Evolutionary conservation across 2,113 vertebrate genomes (phyloP).

Genomic region (Callorhinus ursinus): DNA sequence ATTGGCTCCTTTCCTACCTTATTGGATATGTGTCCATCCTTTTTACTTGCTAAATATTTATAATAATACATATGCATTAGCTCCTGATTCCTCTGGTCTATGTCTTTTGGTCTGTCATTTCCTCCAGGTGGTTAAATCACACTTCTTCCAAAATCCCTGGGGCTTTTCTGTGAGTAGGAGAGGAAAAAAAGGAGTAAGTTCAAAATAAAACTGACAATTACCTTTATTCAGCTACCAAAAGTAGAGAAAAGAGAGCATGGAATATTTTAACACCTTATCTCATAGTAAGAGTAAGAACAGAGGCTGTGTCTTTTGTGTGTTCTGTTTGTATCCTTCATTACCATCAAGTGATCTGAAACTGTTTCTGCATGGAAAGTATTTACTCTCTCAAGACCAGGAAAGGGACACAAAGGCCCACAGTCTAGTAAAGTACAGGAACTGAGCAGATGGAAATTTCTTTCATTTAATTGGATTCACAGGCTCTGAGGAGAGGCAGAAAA

Average conservation of each 20-base stretch:
- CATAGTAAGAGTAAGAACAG: neutral
- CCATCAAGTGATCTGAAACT: neutral
- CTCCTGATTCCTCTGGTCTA: neutral
- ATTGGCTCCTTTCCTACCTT: neutral
- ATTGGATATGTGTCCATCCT: neutral
- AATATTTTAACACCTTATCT: neutral
- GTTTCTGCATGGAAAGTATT: neutral
- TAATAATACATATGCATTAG: neutral
- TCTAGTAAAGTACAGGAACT: neutral
- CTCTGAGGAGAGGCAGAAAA: slow-evolving; percentile 6
- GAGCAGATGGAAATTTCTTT: slow-evolving; percentile 51
- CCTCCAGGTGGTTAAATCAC: neutral
- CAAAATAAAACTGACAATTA: neutral
- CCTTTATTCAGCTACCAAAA: neutral
- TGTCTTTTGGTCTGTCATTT: neutral
- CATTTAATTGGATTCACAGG: slow-evolving; percentile 45
- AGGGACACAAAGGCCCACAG: neutral
- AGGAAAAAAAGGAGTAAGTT: neutral
- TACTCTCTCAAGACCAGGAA: neutral
- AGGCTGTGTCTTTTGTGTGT: neutral
- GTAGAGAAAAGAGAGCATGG: neutral
- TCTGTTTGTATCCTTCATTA: neutral
- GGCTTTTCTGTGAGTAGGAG: neutral
- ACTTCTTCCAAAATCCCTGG: neutral
- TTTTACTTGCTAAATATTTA: neutral